A percentile compares a stretch with the other conserved stretches of the same genome.
Evolutionary conservation across 2,113 vertebrate genomes (phyloP).

Genomic region (Poeciliopsis prolifica): DNA sequence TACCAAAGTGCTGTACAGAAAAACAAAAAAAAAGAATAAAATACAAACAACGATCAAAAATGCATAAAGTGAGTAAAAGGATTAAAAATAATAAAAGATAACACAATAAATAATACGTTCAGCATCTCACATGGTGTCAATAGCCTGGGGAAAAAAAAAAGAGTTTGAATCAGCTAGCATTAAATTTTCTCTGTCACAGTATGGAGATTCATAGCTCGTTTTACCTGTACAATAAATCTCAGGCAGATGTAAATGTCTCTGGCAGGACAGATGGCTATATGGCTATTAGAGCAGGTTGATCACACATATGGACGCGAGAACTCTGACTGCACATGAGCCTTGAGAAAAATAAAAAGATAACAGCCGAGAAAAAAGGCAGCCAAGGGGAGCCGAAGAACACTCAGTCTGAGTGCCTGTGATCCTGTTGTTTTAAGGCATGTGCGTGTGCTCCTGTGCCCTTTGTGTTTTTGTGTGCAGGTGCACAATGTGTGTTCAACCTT

Average conservation of each 20-base stretch:
- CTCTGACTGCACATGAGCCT: slow-evolving; percentile 65
- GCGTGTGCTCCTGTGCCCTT: slow-evolving; percentile 14
- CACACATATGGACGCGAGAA: slow-evolving; percentile 64
- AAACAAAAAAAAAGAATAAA: too few relatives aligned
- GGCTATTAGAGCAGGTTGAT: slow-evolving; percentile 67
- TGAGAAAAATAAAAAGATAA: slow-evolving; percentile 49
- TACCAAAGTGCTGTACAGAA: too few relatives aligned
- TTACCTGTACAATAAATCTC: slow-evolving; percentile 67
- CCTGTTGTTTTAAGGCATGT: slow-evolving; percentile 52
- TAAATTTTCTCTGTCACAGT: slow-evolving; percentile 42
- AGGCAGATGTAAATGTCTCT: slow-evolving; percentile 58
- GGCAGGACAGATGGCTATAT: slow-evolving; percentile 69
- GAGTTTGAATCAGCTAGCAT: slow-evolving; percentile 25
- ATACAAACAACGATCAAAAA: too few relatives aligned
- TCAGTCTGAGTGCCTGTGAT: slow-evolving; percentile 47
- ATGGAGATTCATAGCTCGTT: slow-evolving; percentile 49
- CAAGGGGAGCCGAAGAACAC: slow-evolving; percentile 32
- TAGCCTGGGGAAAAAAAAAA: too few relatives aligned
- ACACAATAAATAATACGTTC: too few relatives aligned
- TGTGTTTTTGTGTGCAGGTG: slow-evolving; percentile 23
- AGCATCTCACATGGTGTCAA: too few relatives aligned
- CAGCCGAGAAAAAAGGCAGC: slow-evolving; percentile 20
- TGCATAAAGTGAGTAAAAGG: too few relatives aligned
- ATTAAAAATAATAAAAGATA: too few relatives aligned
- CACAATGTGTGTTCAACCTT: slow-evolving; percentile 40